Evolutionary conservation across 2,888 invertebrate species (phyloP).

Genomic region (Gastracanthus pulcherrimus): DNA sequence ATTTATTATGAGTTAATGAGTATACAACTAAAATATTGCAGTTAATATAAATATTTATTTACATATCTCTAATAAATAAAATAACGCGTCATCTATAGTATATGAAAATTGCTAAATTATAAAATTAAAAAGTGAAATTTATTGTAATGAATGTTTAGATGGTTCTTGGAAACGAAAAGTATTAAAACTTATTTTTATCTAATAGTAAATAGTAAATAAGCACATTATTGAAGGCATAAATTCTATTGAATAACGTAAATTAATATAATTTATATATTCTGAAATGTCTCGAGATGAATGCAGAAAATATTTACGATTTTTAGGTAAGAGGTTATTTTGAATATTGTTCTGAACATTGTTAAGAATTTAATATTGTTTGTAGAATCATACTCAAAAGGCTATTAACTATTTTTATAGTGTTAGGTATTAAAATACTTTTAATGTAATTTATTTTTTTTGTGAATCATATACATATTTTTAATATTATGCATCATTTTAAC

Average conservation of each 20-base stretch:
- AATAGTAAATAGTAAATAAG: neutral
- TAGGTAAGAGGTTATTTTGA: constrained; percentile 54
- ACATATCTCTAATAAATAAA: neutral
- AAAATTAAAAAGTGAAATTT: neutral
- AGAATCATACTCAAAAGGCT: too few relatives aligned
- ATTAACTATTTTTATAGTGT: too few relatives aligned
- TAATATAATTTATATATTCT: constrained; percentile 21
- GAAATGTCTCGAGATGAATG: constrained; percentile 58
- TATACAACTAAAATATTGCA: constrained; percentile 10
- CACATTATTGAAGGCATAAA: neutral
- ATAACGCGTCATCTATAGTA: neutral
- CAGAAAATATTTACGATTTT: constrained; percentile 55
- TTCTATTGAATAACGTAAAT: neutral
- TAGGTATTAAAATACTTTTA: too few relatives aligned
- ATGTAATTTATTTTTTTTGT: too few relatives aligned
- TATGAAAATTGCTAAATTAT: constrained; percentile 15
- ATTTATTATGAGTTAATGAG: constrained; percentile 16
- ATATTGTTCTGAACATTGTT: too few relatives aligned
- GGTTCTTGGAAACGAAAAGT: neutral
- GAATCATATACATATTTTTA: too few relatives aligned
- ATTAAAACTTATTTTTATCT: neutral
- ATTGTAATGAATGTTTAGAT: neutral
- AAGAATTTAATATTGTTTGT: neutral
- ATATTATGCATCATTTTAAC: constrained; percentile 43
- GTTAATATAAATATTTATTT: neutral